These are phyloP conservation scores for Danionella cerebrum DNA, from an alignment of 2,113 vertebrate species.

Conservation along the genomic window DNA sequence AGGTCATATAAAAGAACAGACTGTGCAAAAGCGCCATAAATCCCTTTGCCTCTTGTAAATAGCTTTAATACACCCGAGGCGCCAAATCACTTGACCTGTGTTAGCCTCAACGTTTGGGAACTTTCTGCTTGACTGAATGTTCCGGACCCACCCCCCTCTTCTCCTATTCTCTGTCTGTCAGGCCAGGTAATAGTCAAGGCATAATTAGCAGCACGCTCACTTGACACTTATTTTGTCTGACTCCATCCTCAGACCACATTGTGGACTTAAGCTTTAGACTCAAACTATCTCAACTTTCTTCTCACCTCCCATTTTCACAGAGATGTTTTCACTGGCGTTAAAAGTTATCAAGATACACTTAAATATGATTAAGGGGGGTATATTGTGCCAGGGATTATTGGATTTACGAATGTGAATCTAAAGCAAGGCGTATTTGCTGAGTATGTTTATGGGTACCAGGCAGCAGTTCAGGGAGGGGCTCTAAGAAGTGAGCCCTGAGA, in stretches of 20 bases:
- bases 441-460: too few relatives aligned
- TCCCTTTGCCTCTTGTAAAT: slow-evolving; percentile 68
- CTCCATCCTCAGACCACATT: slow-evolving; percentile 50
- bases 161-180: slow-evolving; percentile 73
- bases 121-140: slow-evolving; percentile 70
- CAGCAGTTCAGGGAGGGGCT: too few relatives aligned
- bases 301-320: not conserved
- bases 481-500: too few relatives aligned
- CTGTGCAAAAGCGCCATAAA: slow-evolving; percentile 54
- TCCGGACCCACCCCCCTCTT: slow-evolving; percentile 58
- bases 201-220: slow-evolving; percentile 62
- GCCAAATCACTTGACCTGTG: slow-evolving; percentile 82
- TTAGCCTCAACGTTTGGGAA: slow-evolving; percentile 61
- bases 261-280: slow-evolving; percentile 46
- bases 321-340: not conserved
- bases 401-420: too few relatives aligned
- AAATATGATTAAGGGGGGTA: too few relatives aligned
- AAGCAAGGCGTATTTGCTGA: too few relatives aligned
- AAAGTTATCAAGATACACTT: too few relatives aligned
- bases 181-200: slow-evolving; percentile 71
- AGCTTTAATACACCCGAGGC: slow-evolving; percentile 76
- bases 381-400: too few relatives aligned
- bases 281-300: slow-evolving; percentile 24
- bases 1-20: slow-evolving; percentile 58
- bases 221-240: slow-evolving; percentile 39